Evolutionary conservation across 2,888 invertebrate species (phyloP), one percentile per base, ranked within the genome.

Genomic region (Athrips mouffetella): DNA sequence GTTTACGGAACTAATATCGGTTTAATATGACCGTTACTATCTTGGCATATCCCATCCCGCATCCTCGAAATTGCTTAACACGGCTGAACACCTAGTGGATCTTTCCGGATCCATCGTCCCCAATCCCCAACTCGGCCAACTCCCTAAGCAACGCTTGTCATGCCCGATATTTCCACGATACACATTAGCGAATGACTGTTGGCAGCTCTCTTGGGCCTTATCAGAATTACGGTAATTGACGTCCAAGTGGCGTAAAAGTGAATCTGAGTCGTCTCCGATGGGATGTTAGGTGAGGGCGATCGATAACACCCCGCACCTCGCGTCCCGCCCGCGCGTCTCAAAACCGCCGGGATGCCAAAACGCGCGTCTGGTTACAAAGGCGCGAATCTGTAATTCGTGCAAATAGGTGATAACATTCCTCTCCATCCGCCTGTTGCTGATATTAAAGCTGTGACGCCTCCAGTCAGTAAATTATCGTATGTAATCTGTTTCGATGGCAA

Each of bases 231-330:
- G 55, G 65, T 74, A 73, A 74, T 71, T 74, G 76, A 69, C 73
- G 63, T 52, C 58, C 67, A 71, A 76, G 69, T 73, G 72, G 67
- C 72, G 72, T 73, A 73, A 76, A 78, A 79, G 74, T 72, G 71
- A 76, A 73, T 73, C 70, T 63, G 60, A 65, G 62, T 47, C 62
- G 60, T 59, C 62, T 64, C 62, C 61, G 57, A 62, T 59, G 61
- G 67, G 62, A 61, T 60, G 67, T 56, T 63, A 60, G 65, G 61
- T 58, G 50, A 59, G 58, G n/a, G 52, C 62, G 70, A 73, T 76
- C 76, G 73, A 76, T 76, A 73, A 47, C 55, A 42, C 52, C 48
- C 44, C 54, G 37, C 57, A 46, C 52, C 31, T 37, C 46, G 18
- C 39, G 29, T 42, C 33, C 25, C 41, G 6, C 31, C 40, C 13